phyloP scores from a whole-genome alignment of 2,113 vertebrate species.

The Chlorodrepanis virens region DNA sequence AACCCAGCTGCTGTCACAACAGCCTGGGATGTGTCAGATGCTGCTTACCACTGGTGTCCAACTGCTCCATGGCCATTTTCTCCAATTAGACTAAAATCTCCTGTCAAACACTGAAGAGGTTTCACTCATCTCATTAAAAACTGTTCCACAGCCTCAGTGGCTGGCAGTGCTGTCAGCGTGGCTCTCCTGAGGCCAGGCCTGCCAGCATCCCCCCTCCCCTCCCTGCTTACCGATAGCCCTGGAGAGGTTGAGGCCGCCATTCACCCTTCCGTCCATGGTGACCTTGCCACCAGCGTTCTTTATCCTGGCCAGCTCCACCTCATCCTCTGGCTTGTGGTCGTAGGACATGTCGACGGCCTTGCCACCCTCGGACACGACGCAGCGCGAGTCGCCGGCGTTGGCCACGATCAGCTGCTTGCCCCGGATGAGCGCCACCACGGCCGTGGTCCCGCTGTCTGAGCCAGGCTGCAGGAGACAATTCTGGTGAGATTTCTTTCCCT shows the following conservation, averaged over 20 bases:
- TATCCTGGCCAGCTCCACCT: slow-evolving; percentile 93
- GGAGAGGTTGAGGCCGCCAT: slow-evolving; percentile 96
- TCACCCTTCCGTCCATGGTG: slow-evolving; percentile 96
- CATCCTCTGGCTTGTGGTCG: slow-evolving; percentile 97
- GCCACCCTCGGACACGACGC: slow-evolving; percentile 90
- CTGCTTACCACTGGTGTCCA: neutral
- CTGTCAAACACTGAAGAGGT: neutral
- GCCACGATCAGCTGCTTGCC: slow-evolving; percentile 97
- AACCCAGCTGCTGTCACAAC: neutral
- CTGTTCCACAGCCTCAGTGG: fast-evolving
- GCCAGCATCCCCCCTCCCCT: neutral
- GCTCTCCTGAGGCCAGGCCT: neutral
- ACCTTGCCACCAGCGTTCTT: slow-evolving; percentile 98
- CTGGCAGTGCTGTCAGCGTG: neutral
- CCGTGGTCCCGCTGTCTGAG: slow-evolving; percentile 95
- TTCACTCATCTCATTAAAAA: neutral
- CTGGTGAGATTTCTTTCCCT: neutral
- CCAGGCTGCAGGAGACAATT: slow-evolving; percentile 79
- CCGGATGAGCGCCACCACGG: slow-evolving; percentile 92
- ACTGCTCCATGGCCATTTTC: fast-evolving
- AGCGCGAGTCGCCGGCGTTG: slow-evolving; percentile 96
- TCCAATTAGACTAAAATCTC: neutral
- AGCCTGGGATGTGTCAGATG: neutral
- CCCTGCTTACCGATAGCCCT: slow-evolving; percentile 87
- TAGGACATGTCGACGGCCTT: slow-evolving; percentile 97